Evolutionary conservation across 1,140 invertebrate species (phyloP), one percentile per base, ranked within the genome.

Genomic region (Papilio glaucus): DNA sequence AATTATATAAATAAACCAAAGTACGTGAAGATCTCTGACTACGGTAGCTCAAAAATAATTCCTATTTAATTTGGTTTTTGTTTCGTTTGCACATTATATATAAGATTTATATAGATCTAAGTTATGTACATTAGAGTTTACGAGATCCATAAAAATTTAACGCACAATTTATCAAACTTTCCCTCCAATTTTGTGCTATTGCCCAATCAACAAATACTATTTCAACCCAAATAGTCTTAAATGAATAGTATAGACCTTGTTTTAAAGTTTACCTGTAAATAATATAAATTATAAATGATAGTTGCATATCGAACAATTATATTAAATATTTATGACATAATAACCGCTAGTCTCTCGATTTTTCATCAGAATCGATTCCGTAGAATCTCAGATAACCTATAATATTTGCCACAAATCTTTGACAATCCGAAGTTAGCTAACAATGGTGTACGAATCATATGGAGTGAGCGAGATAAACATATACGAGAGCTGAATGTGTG

Each of bases 1-100:
- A 75, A 74, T 69, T 78, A 78, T 81, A 80, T 77, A 77, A 71
- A 61, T 39, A 84, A 82, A 80, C 83, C 83, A 84, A 84, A 84
- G 83, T 63, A 76, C 73, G 18, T 21, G 49, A 57, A 78, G 82
- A 84, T 84, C 82, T 84, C 82, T 76, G 72, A 76, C 75, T 75
- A 72, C 77, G 75, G 72, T 80, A 74, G 74, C 80, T 82, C 80
- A 82, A 82, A 81, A 73, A 33, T 33, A 33, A 70, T 71, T 75
- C 73, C 63, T 68, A 68, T 68, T 68, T 68, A 24, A 68, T 42
- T 68, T n/a, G 21, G 24, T 42, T 26, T 21, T 68, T 42, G 21
- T 68, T 45, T 29, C 21, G 38, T 67, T 67, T 67, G 39, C 63
- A 67, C 39, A 24, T 41, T 26, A 33, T 33, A 33, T 33, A 33